Conservation (phyloP, 2,797 vertebrate genomes). For the Choloepus didactylus region DNA sequence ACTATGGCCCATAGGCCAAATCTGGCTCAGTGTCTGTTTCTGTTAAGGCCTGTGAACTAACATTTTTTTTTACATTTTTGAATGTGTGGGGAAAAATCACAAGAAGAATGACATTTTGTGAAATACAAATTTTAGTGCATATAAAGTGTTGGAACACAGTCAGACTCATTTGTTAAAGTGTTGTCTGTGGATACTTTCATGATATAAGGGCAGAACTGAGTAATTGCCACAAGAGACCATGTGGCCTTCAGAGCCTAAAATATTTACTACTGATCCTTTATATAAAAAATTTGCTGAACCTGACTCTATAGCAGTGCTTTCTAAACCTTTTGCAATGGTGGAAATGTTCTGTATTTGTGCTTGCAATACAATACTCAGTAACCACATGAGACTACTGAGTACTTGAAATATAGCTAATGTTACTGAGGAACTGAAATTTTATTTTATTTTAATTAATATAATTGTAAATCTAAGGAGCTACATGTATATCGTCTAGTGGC, state of each 20-base stretch:
- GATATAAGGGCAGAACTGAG: background rate
- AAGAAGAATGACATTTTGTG: constrained; percentile 9
- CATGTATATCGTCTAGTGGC: no score
- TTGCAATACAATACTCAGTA: no score
- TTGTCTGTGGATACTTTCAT: background rate
- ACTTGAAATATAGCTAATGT: no score
- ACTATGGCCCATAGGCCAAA: background rate
- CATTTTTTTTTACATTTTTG: constrained; percentile 23
- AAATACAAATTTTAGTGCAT: background rate
- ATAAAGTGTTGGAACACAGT: background rate
- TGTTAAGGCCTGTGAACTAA: background rate
- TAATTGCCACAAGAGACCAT: background rate
- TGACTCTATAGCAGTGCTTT: background rate
- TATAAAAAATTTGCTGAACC: background rate
- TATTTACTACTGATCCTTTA: background rate
- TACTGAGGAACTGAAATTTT: no score
- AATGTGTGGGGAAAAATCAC: background rate
- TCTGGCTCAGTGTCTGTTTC: constrained; percentile 1
- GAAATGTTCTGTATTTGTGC: no score
- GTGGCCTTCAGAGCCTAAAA: background rate
- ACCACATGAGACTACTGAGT: no score
- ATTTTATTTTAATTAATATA: no score
- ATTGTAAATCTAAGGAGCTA: no score
- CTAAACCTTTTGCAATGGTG: background rate
- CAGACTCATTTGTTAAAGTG: background rate